phyloP scores from a whole-genome alignment of 2,888 invertebrate genomes.

The Serripes groenlandicus region DNA sequence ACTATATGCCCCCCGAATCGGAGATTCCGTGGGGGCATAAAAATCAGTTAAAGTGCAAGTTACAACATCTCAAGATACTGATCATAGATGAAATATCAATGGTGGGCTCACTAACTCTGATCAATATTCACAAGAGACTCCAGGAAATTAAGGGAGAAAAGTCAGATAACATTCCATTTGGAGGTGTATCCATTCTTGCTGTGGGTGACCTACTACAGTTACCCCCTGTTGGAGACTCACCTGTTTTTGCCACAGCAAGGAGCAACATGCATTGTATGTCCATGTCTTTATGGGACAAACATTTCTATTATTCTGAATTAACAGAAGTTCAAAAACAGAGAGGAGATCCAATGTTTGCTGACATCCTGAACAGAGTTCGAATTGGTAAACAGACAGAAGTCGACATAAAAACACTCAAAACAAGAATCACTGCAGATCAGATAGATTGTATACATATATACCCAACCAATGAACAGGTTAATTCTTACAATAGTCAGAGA shows the following conservation, averaged over 20 bases:
- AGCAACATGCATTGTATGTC: slow-evolving; percentile 27
- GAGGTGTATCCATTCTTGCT: background rate
- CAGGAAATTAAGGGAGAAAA: slow-evolving; percentile 33
- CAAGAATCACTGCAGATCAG: background rate
- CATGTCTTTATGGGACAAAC: slow-evolving; percentile 7
- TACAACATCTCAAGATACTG: slow-evolving; percentile 49
- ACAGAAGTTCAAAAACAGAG: slow-evolving; percentile 49
- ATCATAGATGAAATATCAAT: slow-evolving; percentile 61
- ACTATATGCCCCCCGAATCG: no score
- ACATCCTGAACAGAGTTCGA: slow-evolving; percentile 29
- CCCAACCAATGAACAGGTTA: slow-evolving; percentile 5
- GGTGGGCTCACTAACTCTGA: slow-evolving; percentile 13
- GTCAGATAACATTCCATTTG: slow-evolving; percentile 1
- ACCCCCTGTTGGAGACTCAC: slow-evolving; percentile 25
- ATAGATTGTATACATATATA: background rate
- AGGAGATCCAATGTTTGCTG: slow-evolving; percentile 54
- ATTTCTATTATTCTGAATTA: slow-evolving; percentile 42
- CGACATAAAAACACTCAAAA: no score
- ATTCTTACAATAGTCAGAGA: background rate
- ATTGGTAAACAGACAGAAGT: slow-evolving; percentile 38
- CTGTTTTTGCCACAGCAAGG: slow-evolving; percentile 34
- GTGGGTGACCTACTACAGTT: slow-evolving; percentile 17
- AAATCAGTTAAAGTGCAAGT: no score
- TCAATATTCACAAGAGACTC: background rate
- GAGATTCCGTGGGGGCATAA: no score